A percentile compares a stretch with the other conserved stretches of the same genome.
Conservation (phyloP, 2,113 vertebrate genomes). For the Puntigrus tetrazona region DNA sequence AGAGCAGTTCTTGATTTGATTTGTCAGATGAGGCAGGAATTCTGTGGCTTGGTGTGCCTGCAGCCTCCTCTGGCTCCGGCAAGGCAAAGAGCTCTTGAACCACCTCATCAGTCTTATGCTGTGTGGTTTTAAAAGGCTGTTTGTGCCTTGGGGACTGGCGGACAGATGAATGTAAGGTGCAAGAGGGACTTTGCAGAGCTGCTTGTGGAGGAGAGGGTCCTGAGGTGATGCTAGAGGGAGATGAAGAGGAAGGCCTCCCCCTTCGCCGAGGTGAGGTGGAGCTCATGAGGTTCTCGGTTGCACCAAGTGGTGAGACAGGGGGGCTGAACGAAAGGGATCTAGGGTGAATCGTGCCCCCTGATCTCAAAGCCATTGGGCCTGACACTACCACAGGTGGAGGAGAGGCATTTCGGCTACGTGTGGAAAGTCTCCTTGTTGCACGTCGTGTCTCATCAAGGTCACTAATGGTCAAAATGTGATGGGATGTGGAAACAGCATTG, state of each 20-base stretch:
- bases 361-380: constrained; percentile 72
- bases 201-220: constrained; percentile 71
- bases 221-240: constrained; percentile 71
- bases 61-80: constrained; percentile 71
- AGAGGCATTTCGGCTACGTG: constrained; percentile 74
- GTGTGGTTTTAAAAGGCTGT: constrained; percentile 67
- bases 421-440: constrained; percentile 72
- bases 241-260: constrained; percentile 67
- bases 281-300: constrained; percentile 52
- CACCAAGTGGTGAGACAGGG: constrained; percentile 60
- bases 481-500: constrained; percentile 75
- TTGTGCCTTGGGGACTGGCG: constrained; percentile 62
- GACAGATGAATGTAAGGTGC: constrained; percentile 36
- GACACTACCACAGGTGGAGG: constrained; percentile 68
- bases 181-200: constrained; percentile 32
- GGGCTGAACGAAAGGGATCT: constrained; percentile 67
- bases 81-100: constrained; percentile 73
- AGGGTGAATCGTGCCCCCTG: constrained; percentile 62
- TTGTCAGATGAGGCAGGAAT: constrained; percentile 69
- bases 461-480: constrained; percentile 83
- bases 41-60: constrained; percentile 65
- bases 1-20: constrained; percentile 70
- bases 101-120: constrained; percentile 70
- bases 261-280: constrained; percentile 67
- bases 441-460: constrained; percentile 82